phyloP scores from a whole-genome alignment of 2,797 vertebrate genomes.

The Varecia variegata region DNA sequence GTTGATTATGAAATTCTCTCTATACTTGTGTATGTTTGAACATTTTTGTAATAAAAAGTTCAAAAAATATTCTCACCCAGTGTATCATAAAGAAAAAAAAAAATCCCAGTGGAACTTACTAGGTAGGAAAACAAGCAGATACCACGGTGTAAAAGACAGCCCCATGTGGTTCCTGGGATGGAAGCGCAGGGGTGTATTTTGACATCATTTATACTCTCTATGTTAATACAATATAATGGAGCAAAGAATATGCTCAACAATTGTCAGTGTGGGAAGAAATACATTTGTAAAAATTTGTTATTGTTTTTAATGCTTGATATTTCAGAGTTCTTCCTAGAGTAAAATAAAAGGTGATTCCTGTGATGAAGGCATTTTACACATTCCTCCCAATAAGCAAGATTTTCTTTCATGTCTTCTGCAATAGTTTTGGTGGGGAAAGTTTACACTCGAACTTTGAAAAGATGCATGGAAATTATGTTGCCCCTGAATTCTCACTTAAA shows the following conservation, averaged over 20 bases:
- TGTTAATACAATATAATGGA: background rate
- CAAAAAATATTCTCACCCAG: background rate
- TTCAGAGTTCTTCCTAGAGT: background rate
- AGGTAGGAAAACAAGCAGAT: constrained; percentile 14
- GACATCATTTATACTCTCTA: background rate
- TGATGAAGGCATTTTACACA: background rate
- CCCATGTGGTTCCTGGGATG: background rate
- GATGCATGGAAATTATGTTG: background rate
- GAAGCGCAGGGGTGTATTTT: background rate
- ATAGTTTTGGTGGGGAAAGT: background rate
- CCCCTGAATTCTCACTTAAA: background rate
- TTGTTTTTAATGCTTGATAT: background rate
- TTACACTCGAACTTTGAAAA: background rate
- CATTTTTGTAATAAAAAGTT: background rate
- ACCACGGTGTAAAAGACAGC: background rate
- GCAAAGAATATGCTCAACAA: background rate
- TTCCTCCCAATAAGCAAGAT: background rate
- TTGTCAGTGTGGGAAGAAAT: constrained; percentile 34
- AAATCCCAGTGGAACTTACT: background rate
- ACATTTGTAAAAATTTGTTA: background rate
- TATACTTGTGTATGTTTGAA: background rate
- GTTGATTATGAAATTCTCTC: constrained; percentile 20
- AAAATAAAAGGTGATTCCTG: constrained; percentile 27
- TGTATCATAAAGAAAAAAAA: background rate
- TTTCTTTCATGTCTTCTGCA: constrained; percentile 13